Base-by-base conservation (phyloP, 2,888 invertebrate genomes). In the Isoperla grammatica region DNA sequence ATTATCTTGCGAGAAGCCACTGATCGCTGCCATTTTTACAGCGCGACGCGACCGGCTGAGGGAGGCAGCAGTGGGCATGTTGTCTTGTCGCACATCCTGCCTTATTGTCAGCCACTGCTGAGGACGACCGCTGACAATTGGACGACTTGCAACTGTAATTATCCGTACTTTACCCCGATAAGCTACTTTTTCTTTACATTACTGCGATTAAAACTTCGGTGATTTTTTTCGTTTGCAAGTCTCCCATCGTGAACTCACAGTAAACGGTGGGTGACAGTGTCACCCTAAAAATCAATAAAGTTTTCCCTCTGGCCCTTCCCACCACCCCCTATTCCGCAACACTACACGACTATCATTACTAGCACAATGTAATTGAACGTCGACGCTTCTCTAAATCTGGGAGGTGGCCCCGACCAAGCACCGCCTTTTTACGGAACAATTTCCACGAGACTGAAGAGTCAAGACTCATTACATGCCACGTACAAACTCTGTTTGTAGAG, bases 201-300 rank as follows among this genome's bases (percentile, higher is more conserved):
- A 37, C 20, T 19, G 19, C 35, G 29, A 57, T 46, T 48, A 39
- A 19, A 50, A 49, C 48, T 37, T 50, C 17, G 50, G 22, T 37
- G 50, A 49, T 45, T 40, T 77, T 76, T 73, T 74, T 69, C 69
- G 73, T 72, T 76, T 74, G 72, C 74, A 73, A 74, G 73, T 74
- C 75, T 74, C 73, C 73, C 75, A 75, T 76, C 73, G 76, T 74
- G 72, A 76, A 77, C 75, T 75, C 76, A 67, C 71, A 75, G 75
- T 73, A 73, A 75, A 75, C 76, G 77, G 74, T 75, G 74, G 78
- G 79, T 80, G 80, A 80, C 80, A 81, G 78, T 81, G 81, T 81
- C 81, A 81, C 81, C 80, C 80, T 79, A 80, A 81, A 81, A 81
- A 81, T 81, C 81, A 81, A 81, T 81, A 81, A 79, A 77, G 77